These are phyloP conservation scores for Monomorium pharaonis DNA, from an alignment of 1,140 invertebrate species.

Conservation along the genomic window DNA sequence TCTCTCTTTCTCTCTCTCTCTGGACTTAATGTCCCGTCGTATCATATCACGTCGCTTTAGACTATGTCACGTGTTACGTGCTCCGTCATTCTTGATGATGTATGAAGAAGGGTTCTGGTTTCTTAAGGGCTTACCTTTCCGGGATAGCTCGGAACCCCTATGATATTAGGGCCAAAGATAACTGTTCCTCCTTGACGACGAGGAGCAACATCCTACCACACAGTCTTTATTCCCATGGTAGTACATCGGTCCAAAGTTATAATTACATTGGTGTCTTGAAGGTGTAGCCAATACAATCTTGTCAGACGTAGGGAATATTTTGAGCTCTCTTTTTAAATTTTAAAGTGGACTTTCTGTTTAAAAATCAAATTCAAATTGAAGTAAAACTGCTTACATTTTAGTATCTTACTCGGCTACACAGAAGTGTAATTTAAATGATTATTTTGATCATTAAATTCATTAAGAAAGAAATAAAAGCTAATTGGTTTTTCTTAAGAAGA, in stretches of 20 bases:
- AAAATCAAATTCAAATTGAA: neutral
- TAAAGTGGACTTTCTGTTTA: neutral
- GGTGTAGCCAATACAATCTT: neutral
- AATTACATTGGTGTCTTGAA: slow-evolving; percentile 16
- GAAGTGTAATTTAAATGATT: neutral
- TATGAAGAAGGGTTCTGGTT: slow-evolving; percentile 63
- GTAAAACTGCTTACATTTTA: slow-evolving; percentile 6
- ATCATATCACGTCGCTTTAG: slow-evolving; percentile 44
- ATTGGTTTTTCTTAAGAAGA: neutral
- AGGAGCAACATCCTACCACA: neutral
- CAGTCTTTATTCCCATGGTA: neutral
- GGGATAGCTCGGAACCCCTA: neutral
- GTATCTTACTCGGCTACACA: neutral
- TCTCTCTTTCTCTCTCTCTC: neutral
- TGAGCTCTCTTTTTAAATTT: neutral
- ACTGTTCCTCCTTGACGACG: slow-evolving; percentile 8
- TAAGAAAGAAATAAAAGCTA: neutral
- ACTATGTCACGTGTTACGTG: slow-evolving; percentile 47
- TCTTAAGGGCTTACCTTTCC: slow-evolving; percentile 62
- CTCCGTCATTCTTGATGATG: slow-evolving; percentile 64
- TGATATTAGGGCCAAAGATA: slow-evolving; percentile 32
- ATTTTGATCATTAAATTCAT: neutral
- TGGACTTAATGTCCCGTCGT: slow-evolving; percentile 42
- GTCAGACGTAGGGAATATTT: neutral
- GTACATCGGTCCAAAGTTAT: slow-evolving; percentile 22